A percentile compares a stretch with the other conserved stretches of the same genome.
Evolutionary conservation across 2,797 vertebrate genomes (phyloP).

Genomic region (Pipistrellus kuhlii): DNA sequence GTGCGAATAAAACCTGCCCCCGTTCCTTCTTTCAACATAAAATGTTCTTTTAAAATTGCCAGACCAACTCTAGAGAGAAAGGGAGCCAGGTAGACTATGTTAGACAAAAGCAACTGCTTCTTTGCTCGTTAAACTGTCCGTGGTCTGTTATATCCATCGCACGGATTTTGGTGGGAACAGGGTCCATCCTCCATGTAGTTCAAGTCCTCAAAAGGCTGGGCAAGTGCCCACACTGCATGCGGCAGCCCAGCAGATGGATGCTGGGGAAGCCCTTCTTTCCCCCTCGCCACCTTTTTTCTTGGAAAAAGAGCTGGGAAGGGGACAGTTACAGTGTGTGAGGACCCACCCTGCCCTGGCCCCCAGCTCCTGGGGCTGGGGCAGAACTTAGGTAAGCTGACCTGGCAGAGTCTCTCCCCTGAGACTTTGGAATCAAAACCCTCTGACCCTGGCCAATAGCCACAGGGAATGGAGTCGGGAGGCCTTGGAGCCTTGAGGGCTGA

Average conservation of each 20-base stretch:
- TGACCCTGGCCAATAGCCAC: not conserved
- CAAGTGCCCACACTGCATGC: too few relatives aligned
- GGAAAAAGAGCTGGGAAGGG: not conserved
- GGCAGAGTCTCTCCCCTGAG: not conserved
- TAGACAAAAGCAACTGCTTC: not conserved
- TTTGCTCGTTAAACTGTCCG: not conserved
- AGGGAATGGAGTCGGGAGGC: not conserved
- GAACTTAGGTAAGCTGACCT: not conserved
- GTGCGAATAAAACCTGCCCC: not conserved
- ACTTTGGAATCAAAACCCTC: not conserved
- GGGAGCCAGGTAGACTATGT: not conserved
- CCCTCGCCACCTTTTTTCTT: not conserved
- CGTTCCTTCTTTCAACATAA: not conserved
- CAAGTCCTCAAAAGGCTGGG: not conserved
- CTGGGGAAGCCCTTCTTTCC: not conserved
- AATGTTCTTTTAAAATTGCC: not conserved
- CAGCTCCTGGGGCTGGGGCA: not conserved
- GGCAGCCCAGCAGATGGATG: not conserved
- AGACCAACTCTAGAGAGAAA: slow-evolving; percentile 13
- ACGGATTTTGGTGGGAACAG: not conserved
- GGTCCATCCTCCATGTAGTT: not conserved
- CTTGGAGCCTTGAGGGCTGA: not conserved
- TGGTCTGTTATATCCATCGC: not conserved
- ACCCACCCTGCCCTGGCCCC: too few relatives aligned
- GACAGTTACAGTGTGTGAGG: not conserved